A percentile compares a stretch with the other conserved stretches of the same genome.
These are phyloP conservation scores for Papilio gigon DNA, from an alignment of 2,888 invertebrate genomes.

Conservation along the genomic window DNA sequence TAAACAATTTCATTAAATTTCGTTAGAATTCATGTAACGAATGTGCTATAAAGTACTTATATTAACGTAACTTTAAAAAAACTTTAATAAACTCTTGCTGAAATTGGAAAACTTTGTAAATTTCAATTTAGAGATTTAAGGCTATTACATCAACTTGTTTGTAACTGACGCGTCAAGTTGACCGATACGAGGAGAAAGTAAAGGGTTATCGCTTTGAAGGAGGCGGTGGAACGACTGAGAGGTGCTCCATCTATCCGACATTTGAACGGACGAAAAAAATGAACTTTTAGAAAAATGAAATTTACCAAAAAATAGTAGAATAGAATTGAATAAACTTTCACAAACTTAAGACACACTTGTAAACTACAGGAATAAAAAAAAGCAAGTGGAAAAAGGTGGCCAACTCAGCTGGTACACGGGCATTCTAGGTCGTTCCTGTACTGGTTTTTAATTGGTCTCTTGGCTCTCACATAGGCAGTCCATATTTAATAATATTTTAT, in stretches of 20 bases:
- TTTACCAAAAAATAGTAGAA: not conserved
- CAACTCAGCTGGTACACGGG: too few relatives aligned
- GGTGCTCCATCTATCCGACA: conserved; percentile 19
- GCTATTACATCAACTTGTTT: conserved; percentile 14
- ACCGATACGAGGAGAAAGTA: conserved; percentile 23
- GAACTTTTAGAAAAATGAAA: not conserved
- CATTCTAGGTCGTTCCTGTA: too few relatives aligned
- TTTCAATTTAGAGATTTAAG: not conserved
- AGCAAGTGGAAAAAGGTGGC: too few relatives aligned
- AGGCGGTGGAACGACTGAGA: conserved; percentile 12
- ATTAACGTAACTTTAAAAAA: too few relatives aligned
- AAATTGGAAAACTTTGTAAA: not conserved
- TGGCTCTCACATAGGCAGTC: too few relatives aligned
- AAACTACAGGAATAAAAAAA: too few relatives aligned
- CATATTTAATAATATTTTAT: conserved; percentile 4
- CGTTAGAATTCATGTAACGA: too few relatives aligned
- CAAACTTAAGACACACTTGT: too few relatives aligned
- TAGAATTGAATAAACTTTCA: too few relatives aligned
- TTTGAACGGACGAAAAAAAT: not conserved
- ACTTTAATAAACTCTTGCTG: not conserved
- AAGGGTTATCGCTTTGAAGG: conserved; percentile 27
- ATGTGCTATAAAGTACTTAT: too few relatives aligned
- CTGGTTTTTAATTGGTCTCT: too few relatives aligned
- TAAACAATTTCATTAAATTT: too few relatives aligned
- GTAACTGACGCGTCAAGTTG: conserved; percentile 27